Evolutionary conservation across 1,140 invertebrate species (phyloP), one percentile per base, ranked within the genome.

Genomic region (Drosophila orosa): DNA sequence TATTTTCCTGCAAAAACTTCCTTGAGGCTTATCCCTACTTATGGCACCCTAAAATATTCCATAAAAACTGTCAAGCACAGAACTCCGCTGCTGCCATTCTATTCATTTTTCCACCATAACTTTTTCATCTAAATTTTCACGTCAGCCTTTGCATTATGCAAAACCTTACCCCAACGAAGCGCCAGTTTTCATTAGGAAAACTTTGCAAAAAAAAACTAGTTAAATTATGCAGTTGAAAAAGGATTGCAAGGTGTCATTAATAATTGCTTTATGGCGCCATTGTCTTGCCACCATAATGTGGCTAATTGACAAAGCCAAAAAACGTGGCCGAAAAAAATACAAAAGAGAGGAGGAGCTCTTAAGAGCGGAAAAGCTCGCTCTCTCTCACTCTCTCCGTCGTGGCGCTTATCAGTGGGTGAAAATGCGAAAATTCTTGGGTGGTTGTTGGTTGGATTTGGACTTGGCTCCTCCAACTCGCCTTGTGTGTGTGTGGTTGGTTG

Each of bases 351-450:
- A 40, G 9, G 13, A 1, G 29, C 7, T 0, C 7, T 24, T 24
- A 54, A 54, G 50, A 54, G 50, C 19, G 29, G 33, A 50, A 80
- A 83, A 82, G 79, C 79, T 82, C 74, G 73, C 68, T 77, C 60
- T 17, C 39, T 37, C 55, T 29, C 56, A n/a, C n/a, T 60, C 55
- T 33, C n/a, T 29, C 50, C 3, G 17, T 44, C 12, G 19, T 7
- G 7, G 37, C 58, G 56, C 82, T 84, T 84, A 84, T 84, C 81
- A 84, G 81, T 81, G 65, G 76, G 48, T 60, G 69, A 58, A 55
- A 68, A 58, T 74, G 61, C 15, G 40, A 35, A 68, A 48, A 69
- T 61, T 61, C 57, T 74, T 74, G 73, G 73, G 71, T 74, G 72
- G 61, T 42, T 69, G 40, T 27, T 27, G 48, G 29, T 52, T 9